Evolutionary conservation across 2,113 vertebrate genomes (phyloP), one percentile per base, ranked within the genome.

Genomic region (Orycteropus afer): DNA sequence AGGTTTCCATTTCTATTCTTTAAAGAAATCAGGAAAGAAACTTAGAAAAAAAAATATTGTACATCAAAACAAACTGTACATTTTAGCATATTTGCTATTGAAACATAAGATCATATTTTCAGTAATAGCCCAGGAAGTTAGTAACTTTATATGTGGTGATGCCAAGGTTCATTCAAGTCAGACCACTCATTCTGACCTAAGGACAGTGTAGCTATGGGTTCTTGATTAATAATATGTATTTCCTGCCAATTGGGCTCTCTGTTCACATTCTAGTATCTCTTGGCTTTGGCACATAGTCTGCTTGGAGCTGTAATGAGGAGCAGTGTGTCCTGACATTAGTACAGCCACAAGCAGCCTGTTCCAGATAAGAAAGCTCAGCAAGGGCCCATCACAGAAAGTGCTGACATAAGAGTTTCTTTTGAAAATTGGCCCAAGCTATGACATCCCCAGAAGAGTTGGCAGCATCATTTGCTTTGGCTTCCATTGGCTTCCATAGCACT

Each of bases 141-240:
- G 49, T 71, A 92, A 90, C 9, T 85, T 94, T 87, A 57, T 67
- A 77, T 5, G 1, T 45, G 45, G 7, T 32, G 3, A 83, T 67
- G 67, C 73, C 63, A 97, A 95, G 37, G 61, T 23, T 12, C 32
- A 67, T 7, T 59, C n/a, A 49, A 67, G 25, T 85, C 86, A 81
- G 95, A 93, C 94, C 93, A 93, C 94, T 90, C 90, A 90, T 49
- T n/a, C 63, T 87, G 80, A 89, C 23, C 9, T 47, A 87, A 73
- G 73, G 57, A 47, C 67, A 17, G 15, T 37, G 40, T 40, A 65
- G 40, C 40, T 37, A 0, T 9, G 83, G 53, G 47, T 15, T 45
- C 12, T 42, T n/a, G 15, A 61, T 90, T 84, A 71, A 87, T 77
- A 83, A 59, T 10, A 51, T 3, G 25, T 11, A 51, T 42, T 76